These are phyloP conservation scores for Pyrocephalus nanus DNA, from an alignment of 2,797 vertebrate species.

Conservation along the genomic window DNA sequence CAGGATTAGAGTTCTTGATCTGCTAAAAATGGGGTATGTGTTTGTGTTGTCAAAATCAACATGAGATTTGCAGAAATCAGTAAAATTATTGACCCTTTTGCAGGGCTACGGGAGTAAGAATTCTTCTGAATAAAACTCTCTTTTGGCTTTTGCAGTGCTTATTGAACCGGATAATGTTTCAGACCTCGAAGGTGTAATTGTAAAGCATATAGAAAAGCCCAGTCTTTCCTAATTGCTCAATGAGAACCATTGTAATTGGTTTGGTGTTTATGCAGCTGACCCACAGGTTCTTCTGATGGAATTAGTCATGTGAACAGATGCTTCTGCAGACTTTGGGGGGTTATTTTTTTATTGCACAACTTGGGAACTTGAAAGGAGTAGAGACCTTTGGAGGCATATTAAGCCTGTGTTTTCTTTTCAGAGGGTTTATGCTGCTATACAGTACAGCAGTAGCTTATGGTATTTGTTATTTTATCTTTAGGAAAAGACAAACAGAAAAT, in stretches of 20 bases:
- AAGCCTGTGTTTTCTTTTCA: neutral
- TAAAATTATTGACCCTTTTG: neutral
- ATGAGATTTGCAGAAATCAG: accelerated
- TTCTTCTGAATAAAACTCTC: accelerated
- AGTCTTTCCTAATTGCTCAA: neutral
- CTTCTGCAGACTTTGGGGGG: neutral
- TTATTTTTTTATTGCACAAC: neutral
- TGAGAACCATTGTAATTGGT: neutral
- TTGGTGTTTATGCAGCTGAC: neutral
- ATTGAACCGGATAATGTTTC: neutral
- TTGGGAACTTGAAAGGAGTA: neutral
- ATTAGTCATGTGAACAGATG: neutral
- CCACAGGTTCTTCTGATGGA: accelerated
- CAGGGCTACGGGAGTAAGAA: neutral
- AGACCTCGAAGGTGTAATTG: neutral
- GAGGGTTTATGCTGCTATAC: neutral
- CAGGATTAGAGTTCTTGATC: neutral
- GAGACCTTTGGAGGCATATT: neutral
- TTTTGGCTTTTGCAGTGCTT: accelerated
- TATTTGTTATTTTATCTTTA: conserved; percentile 65
- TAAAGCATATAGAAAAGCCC: neutral
- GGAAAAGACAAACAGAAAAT: conserved; percentile 67
- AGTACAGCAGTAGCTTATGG: neutral
- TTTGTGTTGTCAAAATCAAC: neutral
- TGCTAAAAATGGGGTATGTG: neutral